phyloP scores from a whole-genome alignment of 2,888 invertebrate genomes.

The Euzetes globulus region DNA sequence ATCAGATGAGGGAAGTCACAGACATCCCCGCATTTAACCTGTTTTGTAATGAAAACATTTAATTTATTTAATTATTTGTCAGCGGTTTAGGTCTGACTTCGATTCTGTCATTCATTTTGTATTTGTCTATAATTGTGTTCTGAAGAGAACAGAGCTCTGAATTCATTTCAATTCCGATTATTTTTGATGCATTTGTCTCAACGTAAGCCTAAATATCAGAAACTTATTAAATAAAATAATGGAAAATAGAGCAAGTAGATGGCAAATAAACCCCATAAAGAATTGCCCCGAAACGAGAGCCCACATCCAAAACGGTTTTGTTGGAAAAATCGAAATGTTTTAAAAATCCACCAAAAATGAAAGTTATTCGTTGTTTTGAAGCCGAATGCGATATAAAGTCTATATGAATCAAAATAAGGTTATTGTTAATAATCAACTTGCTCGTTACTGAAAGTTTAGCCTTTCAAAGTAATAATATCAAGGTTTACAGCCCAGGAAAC shows the following conservation, averaged over 20 bases:
- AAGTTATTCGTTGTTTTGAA: conserved; percentile 55
- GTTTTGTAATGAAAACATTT: conserved; percentile 37
- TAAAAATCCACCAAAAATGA: conserved; percentile 58
- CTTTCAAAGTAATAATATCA: too few relatives aligned
- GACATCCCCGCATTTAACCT: conserved; percentile 56
- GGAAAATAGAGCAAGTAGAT: not conserved
- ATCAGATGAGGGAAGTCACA: conserved; percentile 54
- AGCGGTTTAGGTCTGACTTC: conserved; percentile 43
- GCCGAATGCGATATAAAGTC: conserved; percentile 62
- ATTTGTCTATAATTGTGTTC: conserved; percentile 54
- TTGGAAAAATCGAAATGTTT: conserved; percentile 53
- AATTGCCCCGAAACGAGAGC: conserved; percentile 62
- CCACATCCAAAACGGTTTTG: conserved; percentile 60
- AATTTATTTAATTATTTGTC: too few relatives aligned
- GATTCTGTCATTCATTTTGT: conserved; percentile 46
- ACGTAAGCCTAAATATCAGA: conserved; percentile 54
- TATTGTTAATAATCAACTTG: too few relatives aligned
- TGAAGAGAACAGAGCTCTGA: conserved; percentile 59
- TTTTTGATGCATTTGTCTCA: conserved; percentile 54
- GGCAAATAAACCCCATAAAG: conserved; percentile 56
- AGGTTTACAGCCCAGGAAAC: too few relatives aligned
- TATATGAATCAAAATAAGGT: conserved; percentile 33
- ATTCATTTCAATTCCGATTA: conserved; percentile 64
- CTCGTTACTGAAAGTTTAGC: too few relatives aligned
- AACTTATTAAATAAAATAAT: conserved; percentile 27